Evolutionary conservation across 1,140 invertebrate genomes (phyloP), one percentile per base, ranked within the genome.

Genomic region (Parapsyche elsis): DNA sequence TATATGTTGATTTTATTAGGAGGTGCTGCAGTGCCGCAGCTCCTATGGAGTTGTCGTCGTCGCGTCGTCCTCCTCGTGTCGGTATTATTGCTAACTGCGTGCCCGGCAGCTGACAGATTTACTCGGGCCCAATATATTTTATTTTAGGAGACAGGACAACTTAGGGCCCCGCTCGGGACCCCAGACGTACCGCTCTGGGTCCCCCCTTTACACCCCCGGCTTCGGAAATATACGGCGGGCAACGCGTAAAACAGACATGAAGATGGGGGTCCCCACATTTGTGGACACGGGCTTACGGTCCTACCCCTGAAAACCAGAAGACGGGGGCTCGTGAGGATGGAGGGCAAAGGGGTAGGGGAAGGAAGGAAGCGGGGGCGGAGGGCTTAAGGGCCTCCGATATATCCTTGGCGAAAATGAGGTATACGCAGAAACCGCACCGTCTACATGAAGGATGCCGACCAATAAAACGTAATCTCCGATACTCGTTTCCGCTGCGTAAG

Each of bases 71-170:
- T n/a, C n/a, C n/a, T n/a, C n/a, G n/a, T n/a, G n/a, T 67, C 75
- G 59, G 75, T 30, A 46, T 77, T 77, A 77, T 77, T 59, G 44
- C 57, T 77, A 71, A 79, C 71, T 73, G 53, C 70, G 16, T 16
- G 7, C 44, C 45, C 79, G 49, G 59, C 23, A n/a, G 73, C 23
- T 80, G 79, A 80, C 79, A 80, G 73, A 80, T 80, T 80, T 80
- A 80, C 73, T 76, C 74, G 73, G 9, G 44, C 14, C 74, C 79
- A 76, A 80, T 80, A 80, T 80, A 76, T 80, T 80, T 80, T 80
- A 80, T 80, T 80, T 76, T 76, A 71, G 79, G 49, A 80, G 71
- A 80, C 79, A 80, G 73, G 71, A 67, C 79, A 67, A 76, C 70
- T 75, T 80, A 76, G 57, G 53, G 46, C 16, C 79, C 23, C 24